phyloP scores from a whole-genome alignment of 2,888 invertebrate species.

The Exephanes ischioxanthus region DNA sequence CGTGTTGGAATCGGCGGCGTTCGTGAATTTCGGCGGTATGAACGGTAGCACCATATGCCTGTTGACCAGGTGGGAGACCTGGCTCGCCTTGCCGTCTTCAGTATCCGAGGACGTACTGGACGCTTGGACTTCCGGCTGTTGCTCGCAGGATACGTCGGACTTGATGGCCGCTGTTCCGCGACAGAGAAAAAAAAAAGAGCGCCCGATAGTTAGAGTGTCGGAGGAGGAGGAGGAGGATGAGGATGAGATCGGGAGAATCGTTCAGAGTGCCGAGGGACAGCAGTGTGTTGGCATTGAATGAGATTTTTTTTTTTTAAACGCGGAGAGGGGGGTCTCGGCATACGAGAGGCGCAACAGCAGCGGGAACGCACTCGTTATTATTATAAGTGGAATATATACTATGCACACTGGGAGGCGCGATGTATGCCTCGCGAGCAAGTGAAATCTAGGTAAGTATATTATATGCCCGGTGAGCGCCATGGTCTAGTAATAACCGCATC shows the following conservation, averaged over 20 bases:
- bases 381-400: slow-evolving; percentile 63
- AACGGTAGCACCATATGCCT: slow-evolving; percentile 95
- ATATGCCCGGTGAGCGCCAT: slow-evolving; percentile 83
- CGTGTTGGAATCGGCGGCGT: slow-evolving; percentile 91
- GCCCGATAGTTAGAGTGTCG: slow-evolving; percentile 25
- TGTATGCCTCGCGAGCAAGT: slow-evolving; percentile 75
- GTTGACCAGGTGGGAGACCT: slow-evolving; percentile 89
- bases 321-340: not conserved
- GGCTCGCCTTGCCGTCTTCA: slow-evolving; percentile 75
- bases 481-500: slow-evolving; percentile 84
- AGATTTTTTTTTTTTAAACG: slow-evolving; percentile 1
- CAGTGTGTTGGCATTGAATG: slow-evolving; percentile 17
- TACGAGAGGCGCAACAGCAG: slow-evolving; percentile 48
- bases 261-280: not conserved
- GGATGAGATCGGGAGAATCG: slow-evolving; percentile 49
- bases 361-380: slow-evolving; percentile 61
- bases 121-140: slow-evolving; percentile 77
- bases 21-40: slow-evolving; percentile 95
- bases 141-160: slow-evolving; percentile 78
- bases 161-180: slow-evolving; percentile 84
- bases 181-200: slow-evolving; percentile 72
- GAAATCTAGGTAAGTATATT: slow-evolving; percentile 85
- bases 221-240: slow-evolving; percentile 50
- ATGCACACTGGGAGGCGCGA: slow-evolving; percentile 9
- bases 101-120: slow-evolving; percentile 83